Base-by-base conservation (phyloP, 2,113 vertebrate species). In the Hystrix brachyura region DNA sequence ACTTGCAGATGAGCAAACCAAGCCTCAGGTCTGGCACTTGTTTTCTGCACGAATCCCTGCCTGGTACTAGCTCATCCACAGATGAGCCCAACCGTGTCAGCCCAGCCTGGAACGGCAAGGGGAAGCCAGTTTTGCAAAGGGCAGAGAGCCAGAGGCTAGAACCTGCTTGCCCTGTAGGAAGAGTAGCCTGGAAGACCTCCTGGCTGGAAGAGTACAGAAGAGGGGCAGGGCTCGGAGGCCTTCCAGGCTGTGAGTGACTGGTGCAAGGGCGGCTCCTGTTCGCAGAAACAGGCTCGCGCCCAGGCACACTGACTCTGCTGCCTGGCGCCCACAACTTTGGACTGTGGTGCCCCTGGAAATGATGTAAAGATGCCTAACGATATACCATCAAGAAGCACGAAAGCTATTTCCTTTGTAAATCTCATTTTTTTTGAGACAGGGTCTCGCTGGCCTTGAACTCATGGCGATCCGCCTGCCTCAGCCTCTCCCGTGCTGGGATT, bases 31-130 rank as follows among this genome's bases (percentile, higher is more conserved):
- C 48, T 34, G 27, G 29, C 15, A 14, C 14, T 53, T 69, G 53
- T 95, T 94, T 87, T 69, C 21, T 62, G 27, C 23, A 65, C 8
- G 32, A 62, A 90, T 87, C 32, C 46, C 46, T 65, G 25, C 43
- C 53, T 55, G 29, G 4, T 43, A 34, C 69, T 64, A 53, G 62
- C 29, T 86, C 29, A 43, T 25, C 19, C 32, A 29, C 10, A 43
- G 13, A 72, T 34, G 43, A n/a, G 18, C 69, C 89, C 76, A 91
- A 1, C 19, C 34, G 29, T 86, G 71, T 82, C 62, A 87, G 64
- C 57, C 10, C 2, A 1, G 23, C 9, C 29, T 46, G 34, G 67
- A 43, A 83, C 21, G 51, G 15, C 0, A 7, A 43, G 27, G 46
- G 27, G 43, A 93, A 84, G 60, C 43, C 38, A 12, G 46, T 78